Evolutionary conservation across 2,888 invertebrate species (phyloP), one percentile per base, ranked within the genome.

Genomic region (Crepidodera aurea): DNA sequence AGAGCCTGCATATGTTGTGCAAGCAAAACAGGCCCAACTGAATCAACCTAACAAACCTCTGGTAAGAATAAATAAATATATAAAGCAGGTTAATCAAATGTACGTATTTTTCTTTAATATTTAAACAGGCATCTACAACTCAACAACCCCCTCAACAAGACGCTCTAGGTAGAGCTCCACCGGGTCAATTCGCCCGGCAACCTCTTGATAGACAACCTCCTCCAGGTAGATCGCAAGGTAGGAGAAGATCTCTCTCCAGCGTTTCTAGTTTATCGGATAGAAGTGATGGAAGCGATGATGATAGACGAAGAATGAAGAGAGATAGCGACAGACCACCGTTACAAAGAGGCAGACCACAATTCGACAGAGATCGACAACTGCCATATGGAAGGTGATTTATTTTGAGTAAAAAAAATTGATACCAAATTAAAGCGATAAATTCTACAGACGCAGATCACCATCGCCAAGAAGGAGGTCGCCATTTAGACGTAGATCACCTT

Each of bases 201-300:
- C 4, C 16, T 39, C 1, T 29, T 25, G 25, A 25, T 10, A 53
- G 16, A 16, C 22, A 19, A 46, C 4, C n/a, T 39, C 5, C 34
- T 40, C n/a, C n/a, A n/a, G 39, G 7, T 18, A 39, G n/a, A 25
- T 34, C 55, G 15, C 39, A 42, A 19, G 3, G 16, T 29, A 79
- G 81, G 18, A 76, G 82, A 7, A 79, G 82, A 53, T 84, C 84
- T 0, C 71, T 85, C 19, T 84, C 84, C 4, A 84, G 84, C 13
- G 77, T 84, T n/a, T 84, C 84, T 1, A 84, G 83, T 60, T 81
- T 83, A 61, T 84, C 84, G 0, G 83, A 83, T 62, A 37, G 15
- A 16, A 83, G 82, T 60, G 79, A 79, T 65, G 58, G 77, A 50
- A 77, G 77, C 40, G 77, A 77, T 56, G 73, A 71, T 58, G 76